phyloP scores from a whole-genome alignment of 2,797 vertebrate genomes.

The Cetoscarus ocellatus region DNA sequence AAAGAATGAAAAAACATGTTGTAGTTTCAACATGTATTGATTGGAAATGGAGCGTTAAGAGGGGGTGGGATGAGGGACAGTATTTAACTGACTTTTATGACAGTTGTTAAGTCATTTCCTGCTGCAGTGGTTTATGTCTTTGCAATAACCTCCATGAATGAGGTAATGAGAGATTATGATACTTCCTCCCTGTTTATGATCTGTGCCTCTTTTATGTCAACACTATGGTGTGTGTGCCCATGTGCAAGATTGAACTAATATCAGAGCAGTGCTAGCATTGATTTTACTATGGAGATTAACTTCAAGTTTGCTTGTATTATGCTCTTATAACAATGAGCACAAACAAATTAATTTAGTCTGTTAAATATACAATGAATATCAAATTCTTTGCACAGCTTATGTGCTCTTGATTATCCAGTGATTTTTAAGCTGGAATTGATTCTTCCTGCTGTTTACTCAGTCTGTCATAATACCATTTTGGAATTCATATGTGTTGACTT shows the following conservation, averaged over 20 bases:
- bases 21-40: constrained; percentile 74
- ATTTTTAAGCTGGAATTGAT: not conserved
- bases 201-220: constrained; percentile 62
- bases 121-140: constrained; percentile 79
- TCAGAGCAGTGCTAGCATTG: constrained; percentile 17
- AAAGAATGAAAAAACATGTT: constrained; percentile 32
- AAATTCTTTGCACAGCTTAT: constrained; percentile 32
- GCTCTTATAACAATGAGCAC: constrained; percentile 9
- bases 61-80: constrained; percentile 45
- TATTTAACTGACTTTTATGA: constrained; percentile 83
- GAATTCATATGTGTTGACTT: not conserved
- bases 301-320: constrained; percentile 20
- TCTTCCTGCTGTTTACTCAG: not conserved
- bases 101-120: constrained; percentile 85
- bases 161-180: constrained; percentile 81
- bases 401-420: constrained; percentile 7
- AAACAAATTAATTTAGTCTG: constrained; percentile 9
- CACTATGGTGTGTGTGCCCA: constrained; percentile 27
- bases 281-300: constrained; percentile 13
- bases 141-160: constrained; percentile 81
- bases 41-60: constrained; percentile 53
- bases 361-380: constrained; percentile 38
- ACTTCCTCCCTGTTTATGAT: constrained; percentile 81
- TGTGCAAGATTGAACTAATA: constrained; percentile 33
- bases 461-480: not conserved